Percentiles rank a stretch among this genome's conserved stretches.
Conservation (phyloP, 2,113 vertebrate genomes). For the Pipa parva region DNA sequence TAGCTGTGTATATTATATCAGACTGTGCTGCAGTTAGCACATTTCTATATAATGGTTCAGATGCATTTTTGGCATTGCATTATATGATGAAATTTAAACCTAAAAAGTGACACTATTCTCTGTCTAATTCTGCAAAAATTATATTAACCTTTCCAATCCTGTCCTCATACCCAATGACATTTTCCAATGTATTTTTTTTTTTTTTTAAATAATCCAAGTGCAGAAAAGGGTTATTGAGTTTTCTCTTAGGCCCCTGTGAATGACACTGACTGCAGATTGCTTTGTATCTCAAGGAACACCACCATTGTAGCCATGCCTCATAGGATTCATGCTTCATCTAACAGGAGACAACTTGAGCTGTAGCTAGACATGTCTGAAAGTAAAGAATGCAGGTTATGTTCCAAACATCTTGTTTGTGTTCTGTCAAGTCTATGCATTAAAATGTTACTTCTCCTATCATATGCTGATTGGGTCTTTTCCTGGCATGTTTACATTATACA, state of each 20-base stretch:
- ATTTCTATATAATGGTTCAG: too few species aligned
- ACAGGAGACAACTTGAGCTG: constrained; percentile 49
- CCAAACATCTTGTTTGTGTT: constrained; percentile 42
- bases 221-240: constrained; percentile 24
- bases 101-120: too few species aligned
- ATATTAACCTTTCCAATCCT: background rate
- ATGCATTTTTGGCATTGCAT: too few species aligned
- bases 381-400: constrained; percentile 44
- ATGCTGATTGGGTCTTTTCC: too few species aligned
- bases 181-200: constrained; percentile 18
- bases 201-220: background rate
- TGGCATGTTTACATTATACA: too few species aligned
- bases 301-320: constrained; percentile 28
- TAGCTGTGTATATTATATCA: too few species aligned
- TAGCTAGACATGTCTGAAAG: constrained; percentile 43
- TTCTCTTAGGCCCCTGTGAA: constrained; percentile 39
- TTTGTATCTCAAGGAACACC: constrained; percentile 30
- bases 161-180: constrained; percentile 8
- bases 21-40: too few species aligned
- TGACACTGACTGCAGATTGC: constrained; percentile 14
- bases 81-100: too few species aligned
- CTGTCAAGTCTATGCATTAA: constrained; percentile 39
- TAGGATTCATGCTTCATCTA: constrained; percentile 51
- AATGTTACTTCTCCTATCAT: background rate
- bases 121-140: too few species aligned